Evolutionary conservation across 2,888 invertebrate genomes (phyloP).

Genomic region (Melieria picta): DNA sequence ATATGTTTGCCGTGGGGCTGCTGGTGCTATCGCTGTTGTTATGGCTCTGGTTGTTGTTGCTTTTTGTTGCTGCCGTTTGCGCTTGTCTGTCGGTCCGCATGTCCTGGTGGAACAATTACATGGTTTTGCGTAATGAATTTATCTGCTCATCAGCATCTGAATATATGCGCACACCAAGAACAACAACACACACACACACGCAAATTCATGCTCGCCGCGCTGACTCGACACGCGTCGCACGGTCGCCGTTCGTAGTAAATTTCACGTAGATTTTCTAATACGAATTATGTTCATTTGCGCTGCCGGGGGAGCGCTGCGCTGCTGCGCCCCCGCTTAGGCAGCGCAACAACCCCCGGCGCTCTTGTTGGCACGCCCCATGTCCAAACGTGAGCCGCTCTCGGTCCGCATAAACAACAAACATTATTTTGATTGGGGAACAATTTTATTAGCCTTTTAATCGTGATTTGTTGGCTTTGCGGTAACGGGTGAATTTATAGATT

Average conservation of each 20-base stretch:
- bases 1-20: not conserved
- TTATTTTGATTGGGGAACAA: constrained; percentile 59
- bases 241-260: constrained; percentile 52
- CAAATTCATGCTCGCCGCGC: not conserved
- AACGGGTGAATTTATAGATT: constrained; percentile 53
- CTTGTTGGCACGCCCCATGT: too few relatives aligned
- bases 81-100: constrained; percentile 4
- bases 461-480: constrained; percentile 54
- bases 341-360: too few relatives aligned
- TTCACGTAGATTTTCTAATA: constrained; percentile 63
- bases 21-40: not conserved
- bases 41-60: not conserved
- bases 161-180: constrained; percentile 38
- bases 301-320: constrained; percentile 28
- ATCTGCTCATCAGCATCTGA: constrained; percentile 63
- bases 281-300: constrained; percentile 61
- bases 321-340: not conserved
- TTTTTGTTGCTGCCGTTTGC: not conserved
- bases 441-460: constrained; percentile 60
- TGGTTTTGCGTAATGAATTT: constrained; percentile 66
- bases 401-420: constrained; percentile 44
- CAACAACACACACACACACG: constrained; percentile 2
- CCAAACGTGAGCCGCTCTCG: constrained; percentile 24
- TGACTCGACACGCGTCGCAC: not conserved
- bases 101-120: constrained; percentile 63